Evolutionary conservation across 2,888 invertebrate species (phyloP).

Genomic region (Drosophila diplacantha): DNA sequence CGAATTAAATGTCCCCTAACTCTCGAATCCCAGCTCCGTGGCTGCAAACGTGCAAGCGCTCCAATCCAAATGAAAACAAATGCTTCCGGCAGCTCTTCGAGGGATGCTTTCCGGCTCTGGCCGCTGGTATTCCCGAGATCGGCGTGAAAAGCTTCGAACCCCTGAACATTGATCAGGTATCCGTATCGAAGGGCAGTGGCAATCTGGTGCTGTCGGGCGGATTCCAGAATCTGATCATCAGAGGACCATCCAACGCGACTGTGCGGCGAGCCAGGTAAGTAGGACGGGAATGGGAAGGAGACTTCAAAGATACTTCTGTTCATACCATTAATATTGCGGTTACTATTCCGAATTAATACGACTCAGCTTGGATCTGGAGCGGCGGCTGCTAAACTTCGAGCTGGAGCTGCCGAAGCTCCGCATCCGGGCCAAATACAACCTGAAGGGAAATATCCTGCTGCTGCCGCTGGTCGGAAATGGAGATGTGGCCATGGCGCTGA

Average conservation of each 20-base stretch:
- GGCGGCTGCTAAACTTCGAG: conserved; percentile 79
- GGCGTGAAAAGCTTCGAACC: conserved; percentile 81
- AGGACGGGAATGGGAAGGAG: neutral
- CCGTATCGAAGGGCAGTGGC: conserved; percentile 80
- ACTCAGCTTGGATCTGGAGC: conserved; percentile 79
- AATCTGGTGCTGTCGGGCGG: conserved; percentile 80
- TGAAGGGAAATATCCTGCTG: conserved; percentile 81
- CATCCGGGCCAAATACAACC: conserved; percentile 80
- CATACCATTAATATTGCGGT: neutral
- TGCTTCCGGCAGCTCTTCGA: conserved; percentile 80
- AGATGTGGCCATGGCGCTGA: conserved; percentile 79
- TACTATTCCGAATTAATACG: neutral
- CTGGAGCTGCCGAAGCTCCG: conserved; percentile 80
- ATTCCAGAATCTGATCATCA: conserved; percentile 79
- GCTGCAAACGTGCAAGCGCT: conserved; percentile 79
- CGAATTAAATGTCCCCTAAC: neutral
- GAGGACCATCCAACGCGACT: conserved; percentile 81
- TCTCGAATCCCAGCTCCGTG: conserved; percentile 77
- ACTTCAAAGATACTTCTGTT: neutral
- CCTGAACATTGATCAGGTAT: conserved; percentile 79
- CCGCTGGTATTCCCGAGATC: conserved; percentile 81
- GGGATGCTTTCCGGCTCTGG: conserved; percentile 80
- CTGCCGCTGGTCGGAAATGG: conserved; percentile 81
- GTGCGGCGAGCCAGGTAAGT: conserved; percentile 74
- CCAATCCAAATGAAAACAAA: conserved; percentile 79